phyloP scores from a whole-genome alignment of 2,113 vertebrate species.

The Protobothrops mucrosquamatus region DNA sequence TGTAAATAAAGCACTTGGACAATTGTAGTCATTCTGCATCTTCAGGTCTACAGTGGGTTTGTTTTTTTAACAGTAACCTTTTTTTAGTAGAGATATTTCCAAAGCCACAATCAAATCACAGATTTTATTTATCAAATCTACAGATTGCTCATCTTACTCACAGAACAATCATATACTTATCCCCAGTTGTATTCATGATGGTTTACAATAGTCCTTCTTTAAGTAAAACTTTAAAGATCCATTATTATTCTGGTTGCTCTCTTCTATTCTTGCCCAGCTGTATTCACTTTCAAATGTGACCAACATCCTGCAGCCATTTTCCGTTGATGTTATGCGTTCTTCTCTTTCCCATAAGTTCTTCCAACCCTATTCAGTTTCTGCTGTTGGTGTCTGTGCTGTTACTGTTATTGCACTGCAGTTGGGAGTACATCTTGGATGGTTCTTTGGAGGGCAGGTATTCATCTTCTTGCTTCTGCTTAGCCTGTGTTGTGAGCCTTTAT shows the following conservation, averaged over 20 bases:
- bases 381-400: neutral
- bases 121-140: neutral
- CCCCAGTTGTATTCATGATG: neutral
- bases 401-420: neutral
- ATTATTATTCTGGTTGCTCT: neutral
- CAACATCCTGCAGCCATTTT: neutral
- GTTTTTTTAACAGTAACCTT: neutral
- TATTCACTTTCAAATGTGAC: neutral
- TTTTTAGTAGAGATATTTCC: neutral
- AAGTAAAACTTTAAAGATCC: neutral
- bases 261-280: neutral
- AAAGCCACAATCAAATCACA: neutral
- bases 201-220: neutral
- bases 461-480: neutral
- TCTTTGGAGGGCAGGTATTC: neutral
- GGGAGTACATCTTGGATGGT: neutral
- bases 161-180: neutral
- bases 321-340: neutral
- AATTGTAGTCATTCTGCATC: neutral
- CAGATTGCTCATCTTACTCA: neutral
- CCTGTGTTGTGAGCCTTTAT: neutral
- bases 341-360: neutral
- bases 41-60: neutral
- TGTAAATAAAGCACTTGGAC: neutral
- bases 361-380: neutral